Evolutionary conservation across 53 echinoderm and acorn worm genomes (phyloP).

Genomic region (Crossaster papposus): DNA sequence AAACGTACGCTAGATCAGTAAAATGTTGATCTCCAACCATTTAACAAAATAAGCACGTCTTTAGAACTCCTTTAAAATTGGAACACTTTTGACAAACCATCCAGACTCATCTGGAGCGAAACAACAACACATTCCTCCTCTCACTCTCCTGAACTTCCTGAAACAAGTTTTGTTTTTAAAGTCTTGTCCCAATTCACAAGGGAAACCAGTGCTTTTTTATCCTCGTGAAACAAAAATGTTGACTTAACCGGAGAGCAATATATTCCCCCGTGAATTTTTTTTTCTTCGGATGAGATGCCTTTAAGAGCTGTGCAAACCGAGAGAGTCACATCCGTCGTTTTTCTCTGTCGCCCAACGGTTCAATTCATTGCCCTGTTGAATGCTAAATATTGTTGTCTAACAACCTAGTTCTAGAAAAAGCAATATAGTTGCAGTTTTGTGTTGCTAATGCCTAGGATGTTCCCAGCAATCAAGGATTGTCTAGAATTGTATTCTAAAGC

Average conservation of each 20-base stretch:
- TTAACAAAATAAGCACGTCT: neutral
- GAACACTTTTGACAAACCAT: neutral
- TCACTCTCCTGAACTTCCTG: neutral
- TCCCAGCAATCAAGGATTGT: neutral
- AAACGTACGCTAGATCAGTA: neutral
- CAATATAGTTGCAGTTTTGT: neutral
- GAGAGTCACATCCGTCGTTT: slow-evolving; percentile 50
- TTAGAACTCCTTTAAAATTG: neutral
- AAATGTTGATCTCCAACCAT: neutral
- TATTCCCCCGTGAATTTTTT: slow-evolving; percentile 44
- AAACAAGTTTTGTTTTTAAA: neutral
- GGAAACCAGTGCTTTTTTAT: neutral
- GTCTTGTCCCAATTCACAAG: neutral
- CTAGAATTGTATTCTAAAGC: too few relatives aligned
- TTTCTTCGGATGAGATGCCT: slow-evolving; percentile 47
- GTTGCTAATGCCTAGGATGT: neutral
- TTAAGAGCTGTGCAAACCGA: slow-evolving; percentile 44
- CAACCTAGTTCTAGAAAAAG: neutral
- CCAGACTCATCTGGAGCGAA: neutral
- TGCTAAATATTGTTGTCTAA: slow-evolving; percentile 21
- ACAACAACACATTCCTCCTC: neutral
- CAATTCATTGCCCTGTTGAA: slow-evolving; percentile 4
- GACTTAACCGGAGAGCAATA: slow-evolving; percentile 42
- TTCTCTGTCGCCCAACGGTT: slow-evolving; percentile 18
- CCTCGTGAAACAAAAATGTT: slow-evolving; percentile 32